These are phyloP conservation scores for Meloidogyne chitwoodi DNA, from an alignment of 1,140 invertebrate species.

Conservation along the genomic window DNA sequence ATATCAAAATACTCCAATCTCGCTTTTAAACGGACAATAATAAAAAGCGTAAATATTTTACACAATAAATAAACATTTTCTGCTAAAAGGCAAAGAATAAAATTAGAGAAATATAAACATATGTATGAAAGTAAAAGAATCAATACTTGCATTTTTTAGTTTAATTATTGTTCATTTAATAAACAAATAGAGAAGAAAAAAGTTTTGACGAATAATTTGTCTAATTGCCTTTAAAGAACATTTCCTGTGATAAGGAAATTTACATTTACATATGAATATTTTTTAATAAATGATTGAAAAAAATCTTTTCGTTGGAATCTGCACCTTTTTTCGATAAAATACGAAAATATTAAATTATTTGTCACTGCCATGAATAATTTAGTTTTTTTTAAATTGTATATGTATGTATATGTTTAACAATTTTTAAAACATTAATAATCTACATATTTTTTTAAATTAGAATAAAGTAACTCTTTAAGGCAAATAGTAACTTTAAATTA, in stretches of 20 bases:
- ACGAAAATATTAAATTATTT: not conserved
- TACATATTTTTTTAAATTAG: too few species aligned
- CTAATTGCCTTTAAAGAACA: not conserved
- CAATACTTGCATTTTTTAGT: not conserved
- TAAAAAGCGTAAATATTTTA: not conserved
- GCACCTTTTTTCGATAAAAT: not conserved
- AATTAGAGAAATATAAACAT: not conserved
- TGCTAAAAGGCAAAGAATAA: not conserved
- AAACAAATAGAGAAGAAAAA: not conserved
- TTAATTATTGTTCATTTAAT: not conserved
- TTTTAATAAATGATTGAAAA: not conserved
- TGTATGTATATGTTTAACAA: too few species aligned
- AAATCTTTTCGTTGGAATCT: not conserved
- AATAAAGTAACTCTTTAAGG: too few species aligned
- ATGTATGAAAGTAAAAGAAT: not conserved
- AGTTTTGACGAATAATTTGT: not conserved
- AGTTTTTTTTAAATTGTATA: not conserved
- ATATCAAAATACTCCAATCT: not conserved
- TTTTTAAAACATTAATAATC: too few species aligned
- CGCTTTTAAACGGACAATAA: constrained; percentile 1
- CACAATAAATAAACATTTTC: not conserved
- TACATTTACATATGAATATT: not conserved
- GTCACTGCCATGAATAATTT: not conserved
- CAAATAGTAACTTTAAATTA: not conserved
- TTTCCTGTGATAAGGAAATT: not conserved